phyloP scores from a whole-genome alignment of 2,113 vertebrate genomes.

The Dasyurus viverrinus region DNA sequence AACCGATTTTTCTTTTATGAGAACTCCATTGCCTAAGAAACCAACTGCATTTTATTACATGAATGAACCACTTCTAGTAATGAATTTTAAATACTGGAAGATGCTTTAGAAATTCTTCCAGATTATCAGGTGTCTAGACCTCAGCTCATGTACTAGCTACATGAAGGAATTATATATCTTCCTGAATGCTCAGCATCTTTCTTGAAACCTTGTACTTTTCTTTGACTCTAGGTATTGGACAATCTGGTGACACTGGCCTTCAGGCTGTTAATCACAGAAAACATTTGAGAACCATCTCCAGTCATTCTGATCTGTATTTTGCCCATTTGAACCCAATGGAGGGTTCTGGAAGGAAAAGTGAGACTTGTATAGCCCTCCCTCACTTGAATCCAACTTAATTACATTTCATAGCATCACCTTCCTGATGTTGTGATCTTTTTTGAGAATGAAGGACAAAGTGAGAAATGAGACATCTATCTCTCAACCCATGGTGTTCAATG shows the following conservation, averaged over 20 bases:
- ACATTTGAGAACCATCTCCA: too few relatives aligned
- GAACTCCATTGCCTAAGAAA: not conserved
- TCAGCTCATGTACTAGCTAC: not conserved
- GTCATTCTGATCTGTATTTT: too few relatives aligned
- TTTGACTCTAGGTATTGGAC: not conserved
- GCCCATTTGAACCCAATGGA: too few relatives aligned
- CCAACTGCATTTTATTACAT: not conserved
- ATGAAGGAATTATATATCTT: not conserved
- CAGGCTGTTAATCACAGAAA: not conserved
- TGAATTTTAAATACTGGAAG: not conserved
- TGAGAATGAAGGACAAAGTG: too few relatives aligned
- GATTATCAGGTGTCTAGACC: not conserved
- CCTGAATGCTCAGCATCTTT: not conserved
- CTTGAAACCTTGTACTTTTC: not conserved
- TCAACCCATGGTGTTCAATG: too few relatives aligned
- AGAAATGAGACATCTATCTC: not conserved
- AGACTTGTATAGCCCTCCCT: too few relatives aligned
- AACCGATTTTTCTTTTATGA: not conserved
- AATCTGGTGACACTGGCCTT: not conserved
- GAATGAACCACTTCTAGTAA: not conserved
- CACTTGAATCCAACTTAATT: too few relatives aligned
- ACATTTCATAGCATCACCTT: too few relatives aligned
- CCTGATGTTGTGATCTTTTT: too few relatives aligned
- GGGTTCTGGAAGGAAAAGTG: too few relatives aligned
- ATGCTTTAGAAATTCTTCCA: not conserved